These are phyloP conservation scores for Menidia beryllina DNA, from an alignment of 2,113 vertebrate species.

Conservation along the genomic window DNA sequence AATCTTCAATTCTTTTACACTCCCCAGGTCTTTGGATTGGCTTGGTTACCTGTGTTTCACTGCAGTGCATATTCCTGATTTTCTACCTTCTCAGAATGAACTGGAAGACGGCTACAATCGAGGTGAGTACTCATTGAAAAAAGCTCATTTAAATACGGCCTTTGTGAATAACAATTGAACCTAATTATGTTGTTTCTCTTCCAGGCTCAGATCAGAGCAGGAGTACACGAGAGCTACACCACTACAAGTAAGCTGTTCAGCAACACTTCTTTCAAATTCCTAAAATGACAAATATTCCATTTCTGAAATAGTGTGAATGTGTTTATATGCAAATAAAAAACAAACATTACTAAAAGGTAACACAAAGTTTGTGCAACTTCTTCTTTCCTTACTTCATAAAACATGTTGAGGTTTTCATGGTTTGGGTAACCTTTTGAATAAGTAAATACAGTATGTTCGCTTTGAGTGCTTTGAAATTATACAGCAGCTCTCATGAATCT, in stretches of 20 bases:
- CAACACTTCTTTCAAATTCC: neutral
- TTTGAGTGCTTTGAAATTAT: too few relatives aligned
- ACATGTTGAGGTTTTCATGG: too few relatives aligned
- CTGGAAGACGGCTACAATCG: slow-evolving; percentile 84
- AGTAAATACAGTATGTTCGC: too few relatives aligned
- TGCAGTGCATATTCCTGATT: slow-evolving; percentile 81
- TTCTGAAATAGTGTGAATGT: neutral
- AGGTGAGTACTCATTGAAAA: slow-evolving; percentile 77
- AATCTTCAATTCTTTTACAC: neutral
- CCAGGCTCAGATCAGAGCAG: slow-evolving; percentile 79
- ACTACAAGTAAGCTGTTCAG: slow-evolving; percentile 57
- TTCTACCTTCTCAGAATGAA: slow-evolving; percentile 81
- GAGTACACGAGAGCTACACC: slow-evolving; percentile 25
- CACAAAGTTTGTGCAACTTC: neutral
- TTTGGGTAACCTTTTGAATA: too few relatives aligned
- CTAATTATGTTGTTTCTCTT: slow-evolving; percentile 16
- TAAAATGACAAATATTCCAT: neutral
- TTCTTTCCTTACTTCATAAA: too few relatives aligned
- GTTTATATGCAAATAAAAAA: neutral
- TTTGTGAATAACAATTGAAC: too few relatives aligned
- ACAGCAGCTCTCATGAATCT: too few relatives aligned
- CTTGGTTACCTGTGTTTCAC: slow-evolving; percentile 76
- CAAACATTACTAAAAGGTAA: neutral
- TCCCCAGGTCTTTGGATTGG: slow-evolving; percentile 89
- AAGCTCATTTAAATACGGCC: too few relatives aligned